Evolutionary conservation across 2,797 vertebrate species (phyloP), one percentile per base, ranked within the genome.

Genomic region (Acipenser ruthenus): DNA sequence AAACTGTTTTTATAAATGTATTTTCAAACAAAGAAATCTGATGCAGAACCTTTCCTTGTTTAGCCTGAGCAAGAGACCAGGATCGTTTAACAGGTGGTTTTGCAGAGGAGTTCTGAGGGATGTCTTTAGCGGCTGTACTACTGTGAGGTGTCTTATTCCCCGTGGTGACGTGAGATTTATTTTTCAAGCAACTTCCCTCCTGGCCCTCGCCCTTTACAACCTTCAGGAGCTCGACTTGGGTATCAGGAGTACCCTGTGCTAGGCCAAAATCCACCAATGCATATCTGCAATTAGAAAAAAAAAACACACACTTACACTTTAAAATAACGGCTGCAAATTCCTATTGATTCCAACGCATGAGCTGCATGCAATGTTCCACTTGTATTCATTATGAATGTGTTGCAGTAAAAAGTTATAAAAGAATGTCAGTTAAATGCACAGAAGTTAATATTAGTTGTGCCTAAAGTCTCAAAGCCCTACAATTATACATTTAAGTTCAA

Each of bases 261-360:
- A 99, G 88, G 77, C 97, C 97, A 58, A 99, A 99, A 86, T 99
- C 97, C 79, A 99, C 95, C 69, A 99, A 87, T 0, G 97, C 90
- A 49, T 94, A 99, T 82, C 96, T 99, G 75, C 65, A 69, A 65
- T 49, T 37, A 62, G 7, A 66, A n/a, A 49, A 61, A 64, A 10
- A 59, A 3, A 12, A 68, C 13, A n/a, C 12, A 3, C 6, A 6
- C 6, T n/a, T n/a, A 49, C 66, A 61, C 13, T 8, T 37, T 12
- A 47, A 15, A 9, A 9, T 23, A 10, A 6, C 1, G 6, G 7
- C 0, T 56, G 12, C 1, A 18, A 51, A n/a, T 52, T 7, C 23
- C 15, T 4, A 2, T 37, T 49, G n/a, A 58, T n/a, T 58, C 55
- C 55, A 3, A 10, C 55, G 4, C 11, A n/a, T 58, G 5, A 12